Base-by-base conservation (phyloP, 2,113 vertebrate species). In the Triplophysa dalaica region DNA sequence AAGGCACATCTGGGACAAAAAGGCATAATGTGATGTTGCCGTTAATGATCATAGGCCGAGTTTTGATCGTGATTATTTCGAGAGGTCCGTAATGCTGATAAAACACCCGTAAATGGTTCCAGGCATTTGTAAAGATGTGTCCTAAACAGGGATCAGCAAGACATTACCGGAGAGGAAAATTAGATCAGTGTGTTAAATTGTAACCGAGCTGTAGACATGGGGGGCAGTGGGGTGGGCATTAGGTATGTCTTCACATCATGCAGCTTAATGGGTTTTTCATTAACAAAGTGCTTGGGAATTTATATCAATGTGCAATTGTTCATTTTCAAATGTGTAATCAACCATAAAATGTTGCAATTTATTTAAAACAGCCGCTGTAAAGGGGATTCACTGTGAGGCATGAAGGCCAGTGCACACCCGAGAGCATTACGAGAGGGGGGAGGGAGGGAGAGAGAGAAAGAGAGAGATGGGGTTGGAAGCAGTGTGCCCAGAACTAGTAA, bases 11-110 rank as follows among this genome's bases (percentile, higher is more conserved):
- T 85, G 86, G 85, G 83, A 88, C 83, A 87, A 87, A 87, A 84
- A 79, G 78, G 81, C 82, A 88, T 86, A 86, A 90, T 86, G 86
- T 79, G 81, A 72, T 90, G 77, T 45, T 83, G 82, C 56, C 72
- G 86, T 82, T 87, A 88, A 85, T 81, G 70, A 89, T 89, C 87
- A 89, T 70, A 88, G 86, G 84, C 80, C 64, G 83, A 75, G 79
- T 87, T 89, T 84, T 87, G 86, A 87, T 88, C 85, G 78, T 88
- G 90, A 91, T 92, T 89, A 89, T 74, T 79, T 75, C 63, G 83
- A 72, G 52, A 83, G 65, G 52, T 54, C n/a, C 12, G 12, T 69
- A 75, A 48, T 81, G 75, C 22, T 72, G 24, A 64, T 65, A 8
- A 19, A 76, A 61, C 52, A 26, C 24, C 74, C 29, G 26, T 61